These are phyloP conservation scores for Garra rufa DNA, from an alignment of 2,113 vertebrate genomes.

Conservation along the genomic window DNA sequence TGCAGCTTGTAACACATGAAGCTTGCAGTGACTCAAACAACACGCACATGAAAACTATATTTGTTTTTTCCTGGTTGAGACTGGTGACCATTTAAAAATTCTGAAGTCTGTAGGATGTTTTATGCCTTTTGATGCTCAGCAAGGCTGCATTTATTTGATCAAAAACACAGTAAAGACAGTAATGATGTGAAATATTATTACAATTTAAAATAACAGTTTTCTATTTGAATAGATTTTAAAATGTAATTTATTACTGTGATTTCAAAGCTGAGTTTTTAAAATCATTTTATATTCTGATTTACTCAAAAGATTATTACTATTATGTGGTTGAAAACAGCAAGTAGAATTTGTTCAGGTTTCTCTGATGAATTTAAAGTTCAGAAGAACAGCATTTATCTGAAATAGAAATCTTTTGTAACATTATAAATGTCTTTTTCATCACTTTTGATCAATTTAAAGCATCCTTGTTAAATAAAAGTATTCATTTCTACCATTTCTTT, in stretches of 20 bases:
- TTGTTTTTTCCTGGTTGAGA: background rate
- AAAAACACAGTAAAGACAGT: background rate
- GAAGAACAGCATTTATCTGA: background rate
- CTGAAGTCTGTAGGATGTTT: background rate
- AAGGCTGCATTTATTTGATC: background rate
- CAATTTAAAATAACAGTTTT: background rate
- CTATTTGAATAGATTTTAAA: background rate
- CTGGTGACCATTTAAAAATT: background rate
- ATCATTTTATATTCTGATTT: no score
- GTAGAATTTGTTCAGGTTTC: no score
- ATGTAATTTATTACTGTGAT: background rate
- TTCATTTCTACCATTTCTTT: no score
- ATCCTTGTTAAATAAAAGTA: no score
- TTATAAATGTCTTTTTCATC: background rate
- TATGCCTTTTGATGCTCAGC: background rate
- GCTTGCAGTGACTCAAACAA: constrained; percentile 7
- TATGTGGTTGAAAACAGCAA: no score
- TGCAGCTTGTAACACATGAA: constrained; percentile 15
- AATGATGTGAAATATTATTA: background rate
- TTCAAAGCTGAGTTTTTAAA: background rate
- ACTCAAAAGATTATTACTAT: no score
- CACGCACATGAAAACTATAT: background rate
- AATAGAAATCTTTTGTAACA: no score
- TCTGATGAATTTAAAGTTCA: background rate
- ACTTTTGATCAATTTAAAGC: background rate